These are phyloP conservation scores for Lysandra coridon DNA, from an alignment of 2,888 invertebrate species.

Conservation along the genomic window DNA sequence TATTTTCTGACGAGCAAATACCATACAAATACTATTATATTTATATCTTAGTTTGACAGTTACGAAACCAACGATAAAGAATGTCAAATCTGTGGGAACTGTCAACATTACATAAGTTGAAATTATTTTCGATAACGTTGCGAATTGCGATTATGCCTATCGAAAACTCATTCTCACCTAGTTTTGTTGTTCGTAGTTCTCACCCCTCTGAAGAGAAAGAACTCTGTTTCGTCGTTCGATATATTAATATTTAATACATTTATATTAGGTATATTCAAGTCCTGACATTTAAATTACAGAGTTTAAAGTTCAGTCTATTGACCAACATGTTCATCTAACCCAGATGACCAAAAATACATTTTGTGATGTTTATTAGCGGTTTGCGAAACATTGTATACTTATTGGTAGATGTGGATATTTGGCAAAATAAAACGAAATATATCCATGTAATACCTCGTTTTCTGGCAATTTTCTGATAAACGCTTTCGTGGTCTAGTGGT, in stretches of 20 bases:
- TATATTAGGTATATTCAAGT: background rate
- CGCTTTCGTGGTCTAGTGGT: background rate
- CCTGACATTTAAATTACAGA: background rate
- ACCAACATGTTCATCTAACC: background rate
- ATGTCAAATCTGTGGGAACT: too few relatives aligned
- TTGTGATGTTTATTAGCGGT: background rate
- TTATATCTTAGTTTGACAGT: too few relatives aligned
- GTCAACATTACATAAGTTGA: too few relatives aligned
- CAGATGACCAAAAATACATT: conserved; percentile 4
- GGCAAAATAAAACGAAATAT: background rate
- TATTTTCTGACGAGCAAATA: too few relatives aligned
- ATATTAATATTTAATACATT: background rate
- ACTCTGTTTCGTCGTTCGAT: background rate
- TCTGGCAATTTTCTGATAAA: background rate
- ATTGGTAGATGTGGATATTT: background rate
- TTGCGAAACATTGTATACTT: background rate
- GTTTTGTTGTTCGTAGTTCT: background rate
- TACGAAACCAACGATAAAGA: too few relatives aligned
- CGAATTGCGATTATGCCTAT: too few relatives aligned
- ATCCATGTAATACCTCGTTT: background rate
- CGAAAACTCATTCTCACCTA: background rate
- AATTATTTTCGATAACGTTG: too few relatives aligned
- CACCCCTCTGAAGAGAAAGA: background rate
- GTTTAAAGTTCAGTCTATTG: background rate
- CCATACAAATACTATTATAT: too few relatives aligned